Base-by-base conservation (phyloP, 2,888 invertebrate genomes). In the Tetropium fuscum region DNA sequence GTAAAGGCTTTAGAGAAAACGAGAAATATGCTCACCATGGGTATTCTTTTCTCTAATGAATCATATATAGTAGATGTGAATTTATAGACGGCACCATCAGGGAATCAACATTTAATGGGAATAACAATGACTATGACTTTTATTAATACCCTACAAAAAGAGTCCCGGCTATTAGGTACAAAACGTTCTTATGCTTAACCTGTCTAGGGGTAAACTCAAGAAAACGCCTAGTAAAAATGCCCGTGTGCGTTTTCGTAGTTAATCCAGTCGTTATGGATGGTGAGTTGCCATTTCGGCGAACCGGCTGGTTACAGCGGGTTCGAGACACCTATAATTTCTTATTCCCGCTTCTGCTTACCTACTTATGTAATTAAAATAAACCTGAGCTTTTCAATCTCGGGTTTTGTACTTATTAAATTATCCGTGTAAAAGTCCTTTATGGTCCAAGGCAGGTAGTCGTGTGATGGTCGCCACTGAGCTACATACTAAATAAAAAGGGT, bases 191-290 rank as follows among this genome's bases (percentile, higher is more conserved):
- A 58, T 34, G 20, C 41, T 41, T 27, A 36, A 49, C 18, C 34
- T 19, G 41, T 27, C 27, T 53, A 49, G 38, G 40, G 30, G 45
- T 38, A 53, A 53, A 47, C 38, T 30, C 40, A 44, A 41, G 53
- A 58, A 53, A 49, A 53, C 40, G 27, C 30, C 19, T 32, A 55
- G 57, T 57, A 55, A 47, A 57, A 45, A 54, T 40, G 49, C 34
- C 22, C 55, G 41, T 48, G 19, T 41, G 36, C 47, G 56, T 53
- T 60, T 53, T 49, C 48, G 57, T 53, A 48, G 59, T 64, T 72
- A 71, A 72, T 71, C 67, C 66, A 66, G 60, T 73, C 73, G 73
- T 73, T 73, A 73, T 55, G 57, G 66, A 71, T 62, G 53, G 66
- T 73, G 73, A 73, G 66, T 73, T 68, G 71, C 70, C 59, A 62